Conservation (phyloP, 2,888 invertebrate species). For the Hipparchia sbordonii region DNA sequence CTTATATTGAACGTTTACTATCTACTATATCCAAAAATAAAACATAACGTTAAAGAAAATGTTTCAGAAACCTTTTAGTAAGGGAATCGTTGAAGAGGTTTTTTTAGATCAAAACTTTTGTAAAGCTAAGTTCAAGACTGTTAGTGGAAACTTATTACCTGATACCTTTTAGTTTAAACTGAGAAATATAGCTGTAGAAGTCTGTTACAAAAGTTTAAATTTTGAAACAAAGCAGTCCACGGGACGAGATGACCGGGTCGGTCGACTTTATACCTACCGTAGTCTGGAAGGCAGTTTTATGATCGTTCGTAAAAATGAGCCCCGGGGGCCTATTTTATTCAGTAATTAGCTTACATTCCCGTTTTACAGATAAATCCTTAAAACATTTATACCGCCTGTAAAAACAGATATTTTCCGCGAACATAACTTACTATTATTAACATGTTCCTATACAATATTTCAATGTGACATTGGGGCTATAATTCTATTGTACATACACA, state of each 20-base stretch:
- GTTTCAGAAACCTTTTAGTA: constrained; percentile 3
- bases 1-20: no score
- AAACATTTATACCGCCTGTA: constrained; percentile 37
- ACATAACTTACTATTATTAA: no score
- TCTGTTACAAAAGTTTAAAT: constrained; percentile 58
- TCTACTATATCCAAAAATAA: no score
- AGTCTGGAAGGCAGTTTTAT: constrained; percentile 72
- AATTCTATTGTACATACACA: no score
- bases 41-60: not conserved
- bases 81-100: not conserved
- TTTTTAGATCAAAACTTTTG: not conserved
- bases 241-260: constrained; percentile 48
- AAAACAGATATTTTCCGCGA: constrained; percentile 12
- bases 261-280: constrained; percentile 61
- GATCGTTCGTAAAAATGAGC: constrained; percentile 73
- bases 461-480: no score
- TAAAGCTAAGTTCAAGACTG: not conserved
- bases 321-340: constrained; percentile 68
- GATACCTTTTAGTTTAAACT: constrained; percentile 5
- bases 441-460: no score
- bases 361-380: constrained; percentile 52
- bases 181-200: constrained; percentile 1
- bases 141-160: constrained; percentile 10
- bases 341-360: constrained; percentile 71
- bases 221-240: constrained; percentile 58